Conservation (phyloP, 2,797 vertebrate species). For the Antennarius maculatus region DNA sequence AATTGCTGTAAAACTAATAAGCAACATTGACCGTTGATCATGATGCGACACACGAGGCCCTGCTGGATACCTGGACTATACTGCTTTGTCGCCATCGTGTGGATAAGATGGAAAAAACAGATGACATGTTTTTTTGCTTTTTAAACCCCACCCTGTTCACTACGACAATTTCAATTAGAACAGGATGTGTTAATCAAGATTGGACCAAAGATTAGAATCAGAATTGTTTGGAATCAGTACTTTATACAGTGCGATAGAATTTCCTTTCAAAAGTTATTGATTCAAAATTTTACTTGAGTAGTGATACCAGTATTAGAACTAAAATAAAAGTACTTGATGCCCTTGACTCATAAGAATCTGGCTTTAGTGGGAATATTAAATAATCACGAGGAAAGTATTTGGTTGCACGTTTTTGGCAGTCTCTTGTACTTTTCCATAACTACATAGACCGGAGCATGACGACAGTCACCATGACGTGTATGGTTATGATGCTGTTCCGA, state of each 20-base stretch:
- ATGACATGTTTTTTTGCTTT: not conserved
- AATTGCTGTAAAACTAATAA: not conserved
- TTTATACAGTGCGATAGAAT: no score
- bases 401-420: constrained; percentile 17
- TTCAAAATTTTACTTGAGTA: no score
- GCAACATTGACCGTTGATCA: not conserved
- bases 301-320: no score
- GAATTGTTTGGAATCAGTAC: no score
- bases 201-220: no score
- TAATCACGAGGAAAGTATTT: not conserved
- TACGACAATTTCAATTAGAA: not conserved
- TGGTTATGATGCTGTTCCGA: not conserved
- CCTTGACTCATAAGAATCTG: not conserved
- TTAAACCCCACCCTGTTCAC: not conserved
- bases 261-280: no score
- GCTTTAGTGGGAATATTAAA: not conserved
- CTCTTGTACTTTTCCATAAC: constrained; percentile 65
- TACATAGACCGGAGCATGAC: constrained; percentile 15
- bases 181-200: no score
- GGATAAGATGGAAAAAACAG: constrained; percentile 2
- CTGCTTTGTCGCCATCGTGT: constrained; percentile 39
- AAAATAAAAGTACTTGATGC: no score
- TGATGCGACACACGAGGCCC: not conserved
- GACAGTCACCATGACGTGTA: constrained; percentile 7
- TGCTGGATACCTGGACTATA: not conserved